phyloP scores from a whole-genome alignment of 2,888 invertebrate genomes.

The Macrosiphum euphorbiae region DNA sequence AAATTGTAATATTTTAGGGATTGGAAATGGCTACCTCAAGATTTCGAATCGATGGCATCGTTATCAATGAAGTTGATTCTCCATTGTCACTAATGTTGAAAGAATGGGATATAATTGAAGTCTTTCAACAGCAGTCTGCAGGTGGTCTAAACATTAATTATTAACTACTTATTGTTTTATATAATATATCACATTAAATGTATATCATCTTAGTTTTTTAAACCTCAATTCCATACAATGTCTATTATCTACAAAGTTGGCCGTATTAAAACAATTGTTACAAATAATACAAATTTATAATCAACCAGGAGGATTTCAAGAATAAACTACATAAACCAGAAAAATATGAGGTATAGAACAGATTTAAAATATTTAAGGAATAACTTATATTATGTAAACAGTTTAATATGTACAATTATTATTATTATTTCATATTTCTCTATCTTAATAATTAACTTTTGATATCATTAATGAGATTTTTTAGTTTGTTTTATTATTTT shows the following conservation, averaged over 20 bases:
- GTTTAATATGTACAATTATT: slow-evolving; percentile 11
- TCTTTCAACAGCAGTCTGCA: slow-evolving; percentile 95
- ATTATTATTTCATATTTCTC: slow-evolving; percentile 23
- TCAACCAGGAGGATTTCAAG: slow-evolving; percentile 71
- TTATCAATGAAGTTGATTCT: slow-evolving; percentile 92
- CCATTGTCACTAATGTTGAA: slow-evolving; percentile 94
- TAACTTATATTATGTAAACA: neutral
- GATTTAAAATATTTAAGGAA: neutral
- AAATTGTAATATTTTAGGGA: slow-evolving; percentile 74
- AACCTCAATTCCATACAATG: neutral
- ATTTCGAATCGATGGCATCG: slow-evolving; percentile 94
- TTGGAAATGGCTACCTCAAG: slow-evolving; percentile 89
- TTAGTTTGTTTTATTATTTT: slow-evolving; percentile 3
- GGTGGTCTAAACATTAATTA: slow-evolving; percentile 76
- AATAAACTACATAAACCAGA: neutral
- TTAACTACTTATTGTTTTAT: slow-evolving; percentile 42
- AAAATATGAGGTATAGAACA: neutral
- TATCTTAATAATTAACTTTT: slow-evolving; percentile 32
- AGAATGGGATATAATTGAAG: slow-evolving; percentile 95
- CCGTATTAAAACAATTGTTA: neutral
- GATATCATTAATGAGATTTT: slow-evolving; percentile 3
- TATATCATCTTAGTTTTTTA: slow-evolving; percentile 16
- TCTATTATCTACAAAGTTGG: neutral
- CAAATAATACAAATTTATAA: slow-evolving; percentile 6
- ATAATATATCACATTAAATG: slow-evolving; percentile 14